Percentiles rank a stretch among this genome's conserved stretches.
Conservation (phyloP, 2,797 vertebrate species). For the Sphaeramia orbicularis region DNA sequence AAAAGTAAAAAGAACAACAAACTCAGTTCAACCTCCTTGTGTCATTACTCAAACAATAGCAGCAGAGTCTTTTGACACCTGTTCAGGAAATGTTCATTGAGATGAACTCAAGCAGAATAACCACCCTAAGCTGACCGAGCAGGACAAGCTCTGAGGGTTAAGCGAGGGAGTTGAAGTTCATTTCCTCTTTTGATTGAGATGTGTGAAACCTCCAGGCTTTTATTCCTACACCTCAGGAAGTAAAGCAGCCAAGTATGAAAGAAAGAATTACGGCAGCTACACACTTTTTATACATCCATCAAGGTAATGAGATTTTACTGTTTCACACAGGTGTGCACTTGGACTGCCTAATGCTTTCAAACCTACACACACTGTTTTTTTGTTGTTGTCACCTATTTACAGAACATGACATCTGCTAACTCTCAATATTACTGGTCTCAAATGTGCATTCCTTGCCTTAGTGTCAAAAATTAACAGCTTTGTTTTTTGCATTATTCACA, state of each 20-base stretch:
- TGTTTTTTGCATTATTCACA: too few species aligned
- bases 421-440: too few species aligned
- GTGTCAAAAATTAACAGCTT: too few species aligned
- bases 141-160: slow-evolving; percentile 3
- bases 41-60: slow-evolving; percentile 4
- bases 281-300: slow-evolving; percentile 16
- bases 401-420: neutral
- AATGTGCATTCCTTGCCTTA: too few species aligned
- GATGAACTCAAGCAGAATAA: slow-evolving; percentile 50
- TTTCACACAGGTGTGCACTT: slow-evolving; percentile 9
- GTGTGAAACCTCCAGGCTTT: slow-evolving; percentile 19
- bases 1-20: slow-evolving; percentile 23
- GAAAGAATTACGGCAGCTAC: slow-evolving; percentile 4
- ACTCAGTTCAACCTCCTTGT: slow-evolving; percentile 45
- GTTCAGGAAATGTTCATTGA: slow-evolving; percentile 48
- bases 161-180: slow-evolving; percentile 22
- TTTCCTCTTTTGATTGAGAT: slow-evolving; percentile 26
- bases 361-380: slow-evolving; percentile 2
- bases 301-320: slow-evolving; percentile 12
- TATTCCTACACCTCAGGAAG: slow-evolving; percentile 7
- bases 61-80: slow-evolving; percentile 2
- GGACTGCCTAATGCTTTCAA: neutral
- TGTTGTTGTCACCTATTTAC: neutral
- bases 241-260: slow-evolving; percentile 14
- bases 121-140: slow-evolving; percentile 13